Conservation (phyloP, 2,797 vertebrate genomes). For the Streptopelia turtur region DNA sequence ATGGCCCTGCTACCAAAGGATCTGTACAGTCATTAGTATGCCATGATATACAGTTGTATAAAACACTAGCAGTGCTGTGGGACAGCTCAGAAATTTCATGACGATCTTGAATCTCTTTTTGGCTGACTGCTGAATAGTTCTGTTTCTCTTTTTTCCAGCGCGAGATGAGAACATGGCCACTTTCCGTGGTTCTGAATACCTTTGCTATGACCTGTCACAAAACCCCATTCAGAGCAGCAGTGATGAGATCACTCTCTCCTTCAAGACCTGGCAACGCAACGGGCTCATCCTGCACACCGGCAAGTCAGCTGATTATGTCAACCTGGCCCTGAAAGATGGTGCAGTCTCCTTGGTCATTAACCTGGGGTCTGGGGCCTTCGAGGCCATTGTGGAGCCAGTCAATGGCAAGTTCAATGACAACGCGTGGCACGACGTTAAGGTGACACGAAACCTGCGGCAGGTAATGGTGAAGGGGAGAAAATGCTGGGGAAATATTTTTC, state of each 20-base stretch:
- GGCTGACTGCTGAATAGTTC: conserved; percentile 1
- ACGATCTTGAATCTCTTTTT: neutral
- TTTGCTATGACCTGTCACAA: conserved; percentile 98
- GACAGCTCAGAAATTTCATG: neutral
- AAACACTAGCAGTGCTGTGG: neutral
- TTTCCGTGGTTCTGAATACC: conserved; percentile 96
- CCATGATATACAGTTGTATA: neutral
- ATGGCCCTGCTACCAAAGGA: neutral
- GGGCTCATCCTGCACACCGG: conserved; percentile 98
- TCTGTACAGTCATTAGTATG: neutral
- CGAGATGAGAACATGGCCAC: conserved; percentile 97
- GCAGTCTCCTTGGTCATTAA: conserved; percentile 98
- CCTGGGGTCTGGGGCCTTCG: conserved; percentile 97
- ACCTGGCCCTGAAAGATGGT: conserved; percentile 96
- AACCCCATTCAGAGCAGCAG: conserved; percentile 99
- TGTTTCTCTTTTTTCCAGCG: conserved; percentile 73
- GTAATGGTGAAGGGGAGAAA: conserved; percentile 84
- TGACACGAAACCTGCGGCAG: conserved; percentile 98
- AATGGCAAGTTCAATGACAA: conserved; percentile 99
- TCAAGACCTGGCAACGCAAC: conserved; percentile 98
- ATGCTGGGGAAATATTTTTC: neutral
- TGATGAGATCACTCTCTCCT: conserved; percentile 97
- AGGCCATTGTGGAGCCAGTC: conserved; percentile 98
- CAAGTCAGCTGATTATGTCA: conserved; percentile 98
- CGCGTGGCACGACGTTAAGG: conserved; percentile 98